Conservation (phyloP, 1,140 invertebrate genomes). For the Lordiphosa collinella region DNA sequence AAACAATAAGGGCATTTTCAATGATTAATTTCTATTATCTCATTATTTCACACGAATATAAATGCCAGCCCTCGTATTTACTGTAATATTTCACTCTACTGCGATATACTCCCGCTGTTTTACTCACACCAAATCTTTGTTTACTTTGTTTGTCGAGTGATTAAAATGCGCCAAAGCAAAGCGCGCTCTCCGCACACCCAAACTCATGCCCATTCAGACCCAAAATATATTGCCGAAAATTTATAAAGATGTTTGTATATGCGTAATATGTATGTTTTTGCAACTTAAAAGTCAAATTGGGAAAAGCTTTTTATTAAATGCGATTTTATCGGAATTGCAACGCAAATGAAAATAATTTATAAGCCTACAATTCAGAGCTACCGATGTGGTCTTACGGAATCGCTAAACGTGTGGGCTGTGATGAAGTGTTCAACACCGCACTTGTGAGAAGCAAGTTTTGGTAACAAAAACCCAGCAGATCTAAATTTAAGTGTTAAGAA, state of each 20-base stretch:
- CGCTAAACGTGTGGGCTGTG: neutral
- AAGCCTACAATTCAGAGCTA: slow-evolving; percentile 36
- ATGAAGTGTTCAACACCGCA: too few species aligned
- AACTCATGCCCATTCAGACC: neutral
- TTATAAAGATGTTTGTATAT: too few species aligned
- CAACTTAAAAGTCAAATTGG: slow-evolving; percentile 3
- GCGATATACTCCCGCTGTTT: too few species aligned
- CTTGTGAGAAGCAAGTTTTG: too few species aligned
- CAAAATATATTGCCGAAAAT: slow-evolving; percentile 15
- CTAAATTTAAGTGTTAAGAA: neutral
- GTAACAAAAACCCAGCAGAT: neutral
- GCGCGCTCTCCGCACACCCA: neutral
- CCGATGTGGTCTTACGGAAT: slow-evolving; percentile 9
- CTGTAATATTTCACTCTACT: too few species aligned
- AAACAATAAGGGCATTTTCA: too few species aligned
- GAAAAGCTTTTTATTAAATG: slow-evolving; percentile 22
- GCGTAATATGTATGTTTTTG: too few species aligned
- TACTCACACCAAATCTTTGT: neutral
- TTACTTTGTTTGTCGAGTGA: slow-evolving; percentile 23
- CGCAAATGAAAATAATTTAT: slow-evolving; percentile 52
- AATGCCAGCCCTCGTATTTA: too few species aligned
- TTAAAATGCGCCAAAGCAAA: slow-evolving; percentile 40
- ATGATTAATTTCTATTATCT: too few species aligned
- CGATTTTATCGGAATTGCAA: slow-evolving; percentile 60
- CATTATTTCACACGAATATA: too few species aligned